phyloP scores from a whole-genome alignment of 2,113 vertebrate species.

The Callopanchax toddi region DNA sequence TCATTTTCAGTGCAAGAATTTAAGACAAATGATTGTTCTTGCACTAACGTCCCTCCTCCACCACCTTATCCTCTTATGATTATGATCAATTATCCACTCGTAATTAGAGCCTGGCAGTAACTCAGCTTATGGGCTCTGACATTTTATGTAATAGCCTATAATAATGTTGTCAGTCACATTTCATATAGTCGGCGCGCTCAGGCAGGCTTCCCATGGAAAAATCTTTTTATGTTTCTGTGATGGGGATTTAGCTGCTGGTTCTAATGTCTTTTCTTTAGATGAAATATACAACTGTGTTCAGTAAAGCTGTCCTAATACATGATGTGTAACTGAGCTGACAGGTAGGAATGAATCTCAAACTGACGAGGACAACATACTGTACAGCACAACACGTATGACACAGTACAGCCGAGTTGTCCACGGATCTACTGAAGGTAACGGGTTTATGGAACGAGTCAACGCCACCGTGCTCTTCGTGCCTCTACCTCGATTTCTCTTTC shows the following conservation, averaged over 20 bases:
- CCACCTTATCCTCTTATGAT: conserved; percentile 67
- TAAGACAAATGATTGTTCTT: conserved; percentile 66
- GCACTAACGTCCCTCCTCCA: conserved; percentile 58
- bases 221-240: conserved; percentile 31
- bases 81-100: conserved; percentile 74
- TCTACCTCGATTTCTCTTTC: conserved; percentile 27
- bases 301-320: conserved; percentile 6
- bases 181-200: conserved; percentile 47
- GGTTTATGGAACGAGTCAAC: conserved; percentile 11
- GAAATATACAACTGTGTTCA: conserved; percentile 27
- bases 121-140: conserved; percentile 58
- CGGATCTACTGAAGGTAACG: background rate
- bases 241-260: conserved; percentile 2
- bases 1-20: conserved; percentile 60
- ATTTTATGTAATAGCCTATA: conserved; percentile 68
- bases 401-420: too few relatives aligned
- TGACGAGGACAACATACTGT: background rate
- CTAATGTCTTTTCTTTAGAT: background rate
- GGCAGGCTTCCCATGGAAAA: conserved; percentile 28
- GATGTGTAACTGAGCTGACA: conserved; percentile 15
- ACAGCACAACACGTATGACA: background rate
- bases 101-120: conserved; percentile 72
- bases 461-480: conserved; percentile 4
- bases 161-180: conserved; percentile 71
- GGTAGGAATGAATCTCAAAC: conserved; percentile 12